Evolutionary conservation across 1,140 invertebrate genomes (phyloP).

Genomic region (Cataglyphis hispanica): DNA sequence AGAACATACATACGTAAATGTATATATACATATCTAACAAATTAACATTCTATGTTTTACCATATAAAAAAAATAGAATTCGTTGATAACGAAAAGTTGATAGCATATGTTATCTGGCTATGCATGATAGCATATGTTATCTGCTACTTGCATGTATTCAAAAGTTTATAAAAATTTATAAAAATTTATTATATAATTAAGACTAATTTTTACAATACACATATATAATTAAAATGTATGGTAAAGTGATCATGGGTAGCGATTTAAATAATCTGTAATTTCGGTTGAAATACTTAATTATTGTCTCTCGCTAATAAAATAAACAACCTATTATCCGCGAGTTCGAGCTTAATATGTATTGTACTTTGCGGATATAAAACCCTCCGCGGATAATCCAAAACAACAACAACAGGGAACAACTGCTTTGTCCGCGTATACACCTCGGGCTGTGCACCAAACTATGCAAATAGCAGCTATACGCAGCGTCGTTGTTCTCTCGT

Average conservation of each 20-base stretch:
- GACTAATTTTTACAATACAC: background rate
- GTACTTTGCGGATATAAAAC: constrained; percentile 70
- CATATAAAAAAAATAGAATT: background rate
- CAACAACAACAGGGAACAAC: constrained; percentile 78
- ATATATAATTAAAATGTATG: background rate
- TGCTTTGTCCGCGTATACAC: constrained; percentile 73
- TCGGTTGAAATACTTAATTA: constrained; percentile 8
- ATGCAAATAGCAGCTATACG: constrained; percentile 71
- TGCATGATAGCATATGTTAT: too few relatives aligned
- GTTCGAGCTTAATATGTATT: constrained; percentile 76
- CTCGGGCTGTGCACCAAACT: constrained; percentile 75
- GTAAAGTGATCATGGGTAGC: background rate
- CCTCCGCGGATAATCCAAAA: constrained; percentile 80
- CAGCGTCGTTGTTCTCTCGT: constrained; percentile 45
- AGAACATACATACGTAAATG: background rate
- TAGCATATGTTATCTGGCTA: too few relatives aligned
- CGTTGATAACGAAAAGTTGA: too few relatives aligned
- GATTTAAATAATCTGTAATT: constrained; percentile 46
- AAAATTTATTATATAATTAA: background rate
- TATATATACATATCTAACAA: background rate
- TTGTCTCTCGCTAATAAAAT: constrained; percentile 80
- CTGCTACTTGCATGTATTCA: background rate
- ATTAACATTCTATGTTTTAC: background rate
- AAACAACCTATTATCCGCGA: constrained; percentile 81
- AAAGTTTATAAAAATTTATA: constrained; percentile 5